Conservation (phyloP, 1,140 invertebrate genomes). For the Zaprionus ghesquierei region DNA sequence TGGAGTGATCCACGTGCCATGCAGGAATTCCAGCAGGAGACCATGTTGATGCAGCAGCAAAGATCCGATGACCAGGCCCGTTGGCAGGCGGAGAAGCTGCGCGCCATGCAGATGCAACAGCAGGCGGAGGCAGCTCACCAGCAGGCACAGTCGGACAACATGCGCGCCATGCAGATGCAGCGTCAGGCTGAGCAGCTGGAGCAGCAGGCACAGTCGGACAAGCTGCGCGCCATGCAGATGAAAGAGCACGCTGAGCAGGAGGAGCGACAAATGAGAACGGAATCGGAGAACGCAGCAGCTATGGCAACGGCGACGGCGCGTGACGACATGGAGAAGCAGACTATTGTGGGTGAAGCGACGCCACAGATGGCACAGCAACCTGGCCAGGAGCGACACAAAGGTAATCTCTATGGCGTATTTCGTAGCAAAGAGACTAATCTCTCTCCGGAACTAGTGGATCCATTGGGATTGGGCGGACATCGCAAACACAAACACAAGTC, state of each 20-base stretch:
- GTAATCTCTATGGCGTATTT: constrained; percentile 77
- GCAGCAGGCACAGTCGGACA: background rate
- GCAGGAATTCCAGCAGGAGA: background rate
- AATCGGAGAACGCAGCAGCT: background rate
- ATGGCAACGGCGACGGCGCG: background rate
- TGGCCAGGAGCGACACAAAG: constrained; percentile 64
- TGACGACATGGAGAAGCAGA: background rate
- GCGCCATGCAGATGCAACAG: background rate
- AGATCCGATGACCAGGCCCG: background rate
- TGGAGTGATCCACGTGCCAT: background rate
- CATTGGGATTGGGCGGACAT: constrained; percentile 48
- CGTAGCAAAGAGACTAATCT: constrained; percentile 40
- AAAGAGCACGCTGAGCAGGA: background rate
- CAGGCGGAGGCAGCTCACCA: background rate
- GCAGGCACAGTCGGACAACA: background rate
- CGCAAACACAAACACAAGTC: constrained; percentile 44
- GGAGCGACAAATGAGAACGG: background rate
- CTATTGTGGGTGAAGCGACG: constrained; percentile 51
- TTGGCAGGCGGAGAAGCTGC: background rate
- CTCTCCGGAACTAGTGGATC: constrained; percentile 34
- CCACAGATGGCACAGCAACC: constrained; percentile 60
- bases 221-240: background rate
- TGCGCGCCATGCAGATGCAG: background rate
- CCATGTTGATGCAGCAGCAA: constrained; percentile 13
- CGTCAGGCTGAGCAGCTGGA: background rate